Conservation (phyloP, 1,140 invertebrate genomes). For the Drosophila nigromelanica region DNA sequence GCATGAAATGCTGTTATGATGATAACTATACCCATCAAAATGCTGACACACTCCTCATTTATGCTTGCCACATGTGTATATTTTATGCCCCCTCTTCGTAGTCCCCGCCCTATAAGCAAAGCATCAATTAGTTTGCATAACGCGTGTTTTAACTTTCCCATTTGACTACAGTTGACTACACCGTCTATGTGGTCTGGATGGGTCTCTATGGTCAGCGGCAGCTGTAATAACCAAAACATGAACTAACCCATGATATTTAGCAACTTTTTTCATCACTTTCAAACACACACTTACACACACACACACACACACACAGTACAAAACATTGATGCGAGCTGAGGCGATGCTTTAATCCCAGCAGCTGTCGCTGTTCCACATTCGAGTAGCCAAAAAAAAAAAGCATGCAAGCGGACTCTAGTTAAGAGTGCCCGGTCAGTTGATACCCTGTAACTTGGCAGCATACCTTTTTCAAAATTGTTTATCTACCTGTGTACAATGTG, state of each 20-base stretch:
- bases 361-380: constrained; percentile 44
- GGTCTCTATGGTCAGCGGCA: constrained; percentile 41
- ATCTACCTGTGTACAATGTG: no score
- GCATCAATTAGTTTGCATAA: constrained; percentile 76
- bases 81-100: background rate
- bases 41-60: background rate
- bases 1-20: constrained; percentile 23
- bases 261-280: constrained; percentile 64
- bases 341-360: constrained; percentile 59
- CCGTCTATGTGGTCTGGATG: background rate
- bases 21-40: constrained; percentile 28
- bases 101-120: background rate
- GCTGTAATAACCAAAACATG: constrained; percentile 78
- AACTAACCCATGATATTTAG: constrained; percentile 54
- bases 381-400: constrained; percentile 21
- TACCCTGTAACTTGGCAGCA: background rate
- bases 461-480: no score
- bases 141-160: constrained; percentile 61
- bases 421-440: background rate
- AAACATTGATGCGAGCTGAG: constrained; percentile 31
- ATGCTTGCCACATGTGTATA: background rate
- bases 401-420: background rate
- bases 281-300: constrained; percentile 30
- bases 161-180: constrained; percentile 52
- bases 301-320: constrained; percentile 25